Conservation (phyloP, 2,888 invertebrate genomes). For the Heliconius hortense region DNA sequence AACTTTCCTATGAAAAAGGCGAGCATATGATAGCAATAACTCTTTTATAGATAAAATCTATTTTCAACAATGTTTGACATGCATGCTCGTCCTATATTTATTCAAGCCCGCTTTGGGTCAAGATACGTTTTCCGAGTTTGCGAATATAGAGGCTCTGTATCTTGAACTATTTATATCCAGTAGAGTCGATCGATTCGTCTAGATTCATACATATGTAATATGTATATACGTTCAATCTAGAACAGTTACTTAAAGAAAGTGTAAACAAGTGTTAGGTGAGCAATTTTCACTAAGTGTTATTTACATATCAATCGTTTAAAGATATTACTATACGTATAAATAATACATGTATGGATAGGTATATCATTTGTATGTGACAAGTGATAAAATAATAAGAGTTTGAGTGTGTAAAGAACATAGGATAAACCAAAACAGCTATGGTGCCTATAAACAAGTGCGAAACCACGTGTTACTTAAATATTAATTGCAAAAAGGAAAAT, state of each 20-base stretch:
- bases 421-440: too few relatives aligned
- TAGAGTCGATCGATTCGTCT: slow-evolving; percentile 29
- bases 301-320: background rate
- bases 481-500: too few relatives aligned
- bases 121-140: slow-evolving; percentile 31
- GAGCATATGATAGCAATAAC: background rate
- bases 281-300: slow-evolving; percentile 9
- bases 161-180: slow-evolving; percentile 29
- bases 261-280: slow-evolving; percentile 1
- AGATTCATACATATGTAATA: slow-evolving; percentile 22
- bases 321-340: background rate
- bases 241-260: slow-evolving; percentile 17
- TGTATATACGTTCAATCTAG: slow-evolving; percentile 8
- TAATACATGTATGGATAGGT: background rate
- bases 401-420: too few relatives aligned
- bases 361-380: background rate
- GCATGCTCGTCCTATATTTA: slow-evolving; percentile 29
- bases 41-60: slow-evolving; percentile 7
- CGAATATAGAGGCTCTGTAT: slow-evolving; percentile 36
- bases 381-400: background rate
- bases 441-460: too few relatives aligned
- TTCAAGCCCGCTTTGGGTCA: slow-evolving; percentile 29
- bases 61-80: slow-evolving; percentile 14
- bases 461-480: too few relatives aligned
- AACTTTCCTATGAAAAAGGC: too few relatives aligned